These are phyloP conservation scores for Leucoma salicis DNA, from an alignment of 2,888 invertebrate genomes.

Conservation along the genomic window DNA sequence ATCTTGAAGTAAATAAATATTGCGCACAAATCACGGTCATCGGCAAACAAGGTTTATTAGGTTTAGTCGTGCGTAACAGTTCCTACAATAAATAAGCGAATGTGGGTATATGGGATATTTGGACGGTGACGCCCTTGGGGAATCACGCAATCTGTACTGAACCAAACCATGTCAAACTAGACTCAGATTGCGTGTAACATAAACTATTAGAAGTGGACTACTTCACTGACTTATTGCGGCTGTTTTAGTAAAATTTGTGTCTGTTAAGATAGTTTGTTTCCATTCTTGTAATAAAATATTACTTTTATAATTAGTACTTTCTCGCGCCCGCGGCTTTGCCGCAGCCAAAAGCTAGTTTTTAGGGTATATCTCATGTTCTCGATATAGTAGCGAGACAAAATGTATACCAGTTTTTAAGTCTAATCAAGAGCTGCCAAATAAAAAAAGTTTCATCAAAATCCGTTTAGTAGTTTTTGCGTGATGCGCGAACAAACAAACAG, in stretches of 20 bases:
- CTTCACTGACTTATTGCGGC: slow-evolving; percentile 11
- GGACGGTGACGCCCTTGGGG: slow-evolving; percentile 45
- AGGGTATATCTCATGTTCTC: too few relatives aligned
- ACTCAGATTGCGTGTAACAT: slow-evolving; percentile 39
- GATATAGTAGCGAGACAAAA: too few relatives aligned
- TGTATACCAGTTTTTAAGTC: too few relatives aligned
- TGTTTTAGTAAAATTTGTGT: slow-evolving; percentile 10
- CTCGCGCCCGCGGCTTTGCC: too few relatives aligned
- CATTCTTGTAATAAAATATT: too few relatives aligned
- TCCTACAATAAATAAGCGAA: slow-evolving; percentile 54
- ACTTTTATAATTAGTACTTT: too few relatives aligned
- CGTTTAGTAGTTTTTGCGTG: too few relatives aligned
- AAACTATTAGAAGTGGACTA: slow-evolving; percentile 24
- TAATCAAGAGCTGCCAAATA: too few relatives aligned
- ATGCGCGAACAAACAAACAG: too few relatives aligned
- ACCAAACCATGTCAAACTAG: slow-evolving; percentile 47
- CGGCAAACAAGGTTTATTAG: slow-evolving; percentile 45
- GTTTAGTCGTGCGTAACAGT: slow-evolving; percentile 28
- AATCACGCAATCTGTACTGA: slow-evolving; percentile 46
- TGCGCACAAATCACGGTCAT: slow-evolving; percentile 35
- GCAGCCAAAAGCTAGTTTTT: too few relatives aligned
- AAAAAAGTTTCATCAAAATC: too few relatives aligned
- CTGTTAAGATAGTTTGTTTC: background rate
- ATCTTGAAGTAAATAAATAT: slow-evolving; percentile 5
- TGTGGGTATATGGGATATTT: slow-evolving; percentile 51